Evolutionary conservation across 35 echinoderm and acorn worm species (phyloP).

Genomic region (Diadema setosum): DNA sequence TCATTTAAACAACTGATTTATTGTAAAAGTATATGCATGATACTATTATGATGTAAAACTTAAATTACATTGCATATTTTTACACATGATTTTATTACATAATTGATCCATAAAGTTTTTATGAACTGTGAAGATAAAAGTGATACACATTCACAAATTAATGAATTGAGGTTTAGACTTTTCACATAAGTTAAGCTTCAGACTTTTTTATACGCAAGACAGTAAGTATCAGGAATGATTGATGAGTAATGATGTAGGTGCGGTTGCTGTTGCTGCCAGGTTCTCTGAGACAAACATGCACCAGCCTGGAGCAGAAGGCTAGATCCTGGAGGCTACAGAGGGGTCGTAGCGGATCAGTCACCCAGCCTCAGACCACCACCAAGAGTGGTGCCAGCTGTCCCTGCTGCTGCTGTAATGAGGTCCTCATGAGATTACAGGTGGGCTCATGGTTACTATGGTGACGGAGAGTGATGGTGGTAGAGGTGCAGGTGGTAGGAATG

Average conservation of each 20-base stretch:
- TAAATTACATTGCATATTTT: too few species aligned
- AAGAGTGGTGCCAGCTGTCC: conserved; percentile 8
- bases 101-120: not conserved
- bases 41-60: too few species aligned
- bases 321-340: conserved; percentile 10
- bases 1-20: too few species aligned
- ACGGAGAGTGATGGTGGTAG: too few species aligned
- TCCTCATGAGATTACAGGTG: conserved; percentile 29
- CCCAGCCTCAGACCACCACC: not conserved
- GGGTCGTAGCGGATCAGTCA: not conserved
- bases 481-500: too few species aligned
- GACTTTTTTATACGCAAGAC: not conserved
- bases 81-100: not conserved
- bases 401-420: conserved; percentile 47
- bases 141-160: not conserved
- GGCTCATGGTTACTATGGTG: too few species aligned
- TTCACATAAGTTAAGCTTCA: not conserved
- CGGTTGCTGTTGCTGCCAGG: not conserved
- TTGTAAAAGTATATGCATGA: too few species aligned
- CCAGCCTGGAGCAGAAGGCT: not conserved
- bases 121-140: not conserved
- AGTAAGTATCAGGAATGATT: not conserved
- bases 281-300: conserved; percentile 1
- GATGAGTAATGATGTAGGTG: too few species aligned
- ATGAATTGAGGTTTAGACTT: not conserved